These are phyloP conservation scores for Premnoplex brunnescens DNA, from an alignment of 2,797 vertebrate genomes.

Conservation along the genomic window DNA sequence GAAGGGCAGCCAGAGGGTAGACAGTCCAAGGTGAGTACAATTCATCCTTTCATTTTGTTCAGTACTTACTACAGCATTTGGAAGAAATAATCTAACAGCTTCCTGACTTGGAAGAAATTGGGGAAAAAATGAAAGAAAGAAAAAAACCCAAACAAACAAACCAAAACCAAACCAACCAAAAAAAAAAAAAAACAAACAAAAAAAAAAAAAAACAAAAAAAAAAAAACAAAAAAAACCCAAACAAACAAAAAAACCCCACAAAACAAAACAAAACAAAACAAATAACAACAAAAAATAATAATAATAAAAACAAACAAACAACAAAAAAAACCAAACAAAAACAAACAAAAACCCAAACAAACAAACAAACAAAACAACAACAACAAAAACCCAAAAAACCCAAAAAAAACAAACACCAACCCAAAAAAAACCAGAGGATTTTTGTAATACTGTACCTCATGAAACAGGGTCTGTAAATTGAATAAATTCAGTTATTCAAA, in stretches of 20 bases:
- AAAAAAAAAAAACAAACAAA: too few species aligned
- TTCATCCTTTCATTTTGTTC: not conserved
- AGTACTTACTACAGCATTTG: not conserved
- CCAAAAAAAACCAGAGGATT: not conserved
- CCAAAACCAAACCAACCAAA: too few species aligned
- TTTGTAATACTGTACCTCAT: not conserved
- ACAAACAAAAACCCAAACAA: too few species aligned
- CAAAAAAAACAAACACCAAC: not conserved
- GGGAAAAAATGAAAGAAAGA: not conserved
- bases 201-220: too few species aligned
- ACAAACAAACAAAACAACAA: too few species aligned
- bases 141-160: not conserved
- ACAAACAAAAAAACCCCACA: too few species aligned
- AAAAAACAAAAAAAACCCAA: too few species aligned
- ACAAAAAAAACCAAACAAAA: too few species aligned
- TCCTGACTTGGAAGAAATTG: not conserved
- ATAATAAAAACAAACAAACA: too few species aligned
- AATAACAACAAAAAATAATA: too few species aligned
- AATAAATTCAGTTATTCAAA: not conserved
- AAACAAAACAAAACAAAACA: too few species aligned
- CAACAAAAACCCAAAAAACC: not conserved
- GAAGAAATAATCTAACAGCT: not conserved
- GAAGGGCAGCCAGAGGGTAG: not conserved
- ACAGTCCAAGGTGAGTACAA: not conserved
- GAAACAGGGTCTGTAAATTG: not conserved